A percentile compares a stretch with the other conserved stretches of the same genome.
Conservation (phyloP, 2,113 vertebrate species). For the Strix aluco region DNA sequence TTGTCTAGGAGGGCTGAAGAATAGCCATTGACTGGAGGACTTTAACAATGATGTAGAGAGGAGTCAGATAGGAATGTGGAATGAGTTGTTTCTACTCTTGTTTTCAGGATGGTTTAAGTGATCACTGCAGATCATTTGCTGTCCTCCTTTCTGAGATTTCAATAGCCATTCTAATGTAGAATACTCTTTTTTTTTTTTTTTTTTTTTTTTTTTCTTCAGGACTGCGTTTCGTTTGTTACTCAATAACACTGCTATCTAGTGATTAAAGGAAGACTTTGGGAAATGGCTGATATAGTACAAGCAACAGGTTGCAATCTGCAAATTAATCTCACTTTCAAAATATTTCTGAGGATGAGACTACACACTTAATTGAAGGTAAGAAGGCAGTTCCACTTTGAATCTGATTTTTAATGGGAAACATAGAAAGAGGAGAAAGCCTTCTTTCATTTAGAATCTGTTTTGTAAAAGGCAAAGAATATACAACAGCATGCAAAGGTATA, state of each 20-base stretch:
- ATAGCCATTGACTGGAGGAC: not conserved
- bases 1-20: not conserved
- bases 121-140: not conserved
- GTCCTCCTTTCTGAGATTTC: not conserved
- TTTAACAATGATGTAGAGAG: not conserved
- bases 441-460: not conserved
- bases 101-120: not conserved
- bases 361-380: not conserved
- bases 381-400: not conserved
- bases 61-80: not conserved
- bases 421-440: not conserved
- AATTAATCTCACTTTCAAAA: not conserved
- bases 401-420: not conserved
- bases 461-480: not conserved
- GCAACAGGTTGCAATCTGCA: not conserved
- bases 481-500: not conserved
- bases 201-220: not conserved
- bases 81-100: not conserved
- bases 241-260: not conserved
- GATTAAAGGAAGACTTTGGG: not conserved
- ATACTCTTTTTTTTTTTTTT: not conserved
- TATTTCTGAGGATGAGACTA: not conserved
- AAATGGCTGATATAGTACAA: not conserved
- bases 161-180: not conserved
- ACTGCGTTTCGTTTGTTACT: not conserved